These are phyloP conservation scores for Peromyscus polionotus DNA, from an alignment of 2,113 vertebrate genomes.

Conservation along the genomic window DNA sequence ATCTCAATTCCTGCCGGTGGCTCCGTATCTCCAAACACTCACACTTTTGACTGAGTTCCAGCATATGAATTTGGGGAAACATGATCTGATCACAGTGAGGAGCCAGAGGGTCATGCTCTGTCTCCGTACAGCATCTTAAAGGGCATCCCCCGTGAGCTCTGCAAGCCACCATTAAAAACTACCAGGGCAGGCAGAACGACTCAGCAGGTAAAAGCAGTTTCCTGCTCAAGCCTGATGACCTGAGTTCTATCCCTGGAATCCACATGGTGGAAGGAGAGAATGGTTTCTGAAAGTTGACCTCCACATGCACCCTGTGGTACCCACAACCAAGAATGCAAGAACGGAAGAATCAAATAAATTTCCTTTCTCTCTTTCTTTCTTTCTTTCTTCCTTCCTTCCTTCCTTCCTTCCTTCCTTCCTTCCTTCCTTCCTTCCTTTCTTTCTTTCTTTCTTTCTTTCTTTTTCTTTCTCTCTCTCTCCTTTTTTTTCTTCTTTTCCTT, in stretches of 20 bases:
- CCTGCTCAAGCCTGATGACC: background rate
- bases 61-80: background rate
- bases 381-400: background rate
- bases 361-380: background rate
- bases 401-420: background rate
- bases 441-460: no score
- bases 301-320: background rate
- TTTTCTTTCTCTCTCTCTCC: no score
- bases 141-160: background rate
- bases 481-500: no score
- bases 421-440: background rate
- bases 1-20: background rate
- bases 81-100: background rate
- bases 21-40: background rate
- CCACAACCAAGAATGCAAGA: background rate
- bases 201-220: background rate
- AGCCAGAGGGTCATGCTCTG: background rate
- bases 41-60: background rate
- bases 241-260: background rate
- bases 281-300: background rate
- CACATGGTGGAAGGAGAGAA: background rate
- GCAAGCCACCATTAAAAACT: background rate
- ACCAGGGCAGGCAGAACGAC: background rate
- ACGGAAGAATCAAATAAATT: background rate
- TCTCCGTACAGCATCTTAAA: background rate